phyloP scores from a whole-genome alignment of 2,797 vertebrate genomes.

The Pseudotriccus pelzelni region DNA sequence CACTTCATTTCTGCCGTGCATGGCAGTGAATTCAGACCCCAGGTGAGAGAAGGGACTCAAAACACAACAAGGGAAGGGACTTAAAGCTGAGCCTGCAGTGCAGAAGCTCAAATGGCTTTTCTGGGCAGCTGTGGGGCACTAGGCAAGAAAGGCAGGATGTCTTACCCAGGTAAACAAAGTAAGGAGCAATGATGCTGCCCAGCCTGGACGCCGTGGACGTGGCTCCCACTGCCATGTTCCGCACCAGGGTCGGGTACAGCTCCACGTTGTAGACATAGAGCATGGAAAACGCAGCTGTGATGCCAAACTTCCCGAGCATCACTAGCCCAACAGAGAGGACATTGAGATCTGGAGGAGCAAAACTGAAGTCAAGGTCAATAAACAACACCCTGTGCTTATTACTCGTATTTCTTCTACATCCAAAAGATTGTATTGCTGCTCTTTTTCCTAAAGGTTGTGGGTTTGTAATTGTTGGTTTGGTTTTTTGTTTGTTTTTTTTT shows the following conservation, averaged over 20 bases:
- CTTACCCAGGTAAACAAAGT: constrained; percentile 90
- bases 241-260: constrained; percentile 88
- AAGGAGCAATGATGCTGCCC: constrained; percentile 91
- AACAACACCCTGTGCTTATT: not conserved
- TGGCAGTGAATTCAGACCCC: not conserved
- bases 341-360: constrained; percentile 69
- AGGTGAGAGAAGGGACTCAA: not conserved
- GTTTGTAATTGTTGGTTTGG: not conserved
- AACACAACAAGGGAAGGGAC: not conserved
- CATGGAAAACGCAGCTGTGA: constrained; percentile 89
- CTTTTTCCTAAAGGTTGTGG: not conserved
- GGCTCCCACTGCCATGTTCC: constrained; percentile 89
- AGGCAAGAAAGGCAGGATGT: not conserved
- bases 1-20: not conserved
- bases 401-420: not conserved
- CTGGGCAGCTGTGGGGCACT: not conserved
- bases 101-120: not conserved
- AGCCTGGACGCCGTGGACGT: constrained; percentile 89
- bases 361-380: not conserved
- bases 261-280: constrained; percentile 93
- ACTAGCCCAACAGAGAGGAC: constrained; percentile 77
- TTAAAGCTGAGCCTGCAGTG: not conserved
- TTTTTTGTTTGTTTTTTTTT: not conserved
- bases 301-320: constrained; percentile 91
- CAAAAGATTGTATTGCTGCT: not conserved